phyloP scores from a whole-genome alignment of 2,888 invertebrate genomes.

The Conomelus anceps region DNA sequence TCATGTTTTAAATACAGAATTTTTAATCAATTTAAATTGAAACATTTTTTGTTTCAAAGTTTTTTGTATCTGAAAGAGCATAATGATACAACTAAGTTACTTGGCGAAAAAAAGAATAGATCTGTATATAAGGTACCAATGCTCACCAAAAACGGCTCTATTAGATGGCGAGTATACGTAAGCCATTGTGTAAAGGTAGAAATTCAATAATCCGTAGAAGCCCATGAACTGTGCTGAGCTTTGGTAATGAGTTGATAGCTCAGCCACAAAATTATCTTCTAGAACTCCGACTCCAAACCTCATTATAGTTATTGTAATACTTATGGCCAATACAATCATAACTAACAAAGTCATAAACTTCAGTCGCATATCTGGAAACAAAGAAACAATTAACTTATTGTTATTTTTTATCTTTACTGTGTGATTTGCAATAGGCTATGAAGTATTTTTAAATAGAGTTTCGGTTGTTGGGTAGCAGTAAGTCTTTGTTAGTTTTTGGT shows the following conservation, averaged over 20 bases:
- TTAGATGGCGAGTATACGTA: slow-evolving; percentile 87
- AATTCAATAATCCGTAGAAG: slow-evolving; percentile 87
- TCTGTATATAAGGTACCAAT: neutral
- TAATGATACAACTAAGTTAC: neutral
- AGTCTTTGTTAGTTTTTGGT: no score
- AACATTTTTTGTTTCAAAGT: no score
- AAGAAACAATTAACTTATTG: neutral
- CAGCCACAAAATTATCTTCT: slow-evolving; percentile 90
- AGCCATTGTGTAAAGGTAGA: slow-evolving; percentile 88
- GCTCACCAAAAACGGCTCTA: slow-evolving; percentile 73
- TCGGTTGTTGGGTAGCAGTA: no score
- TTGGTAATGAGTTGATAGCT: slow-evolving; percentile 77
- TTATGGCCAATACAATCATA: slow-evolving; percentile 58
- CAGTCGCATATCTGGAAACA: slow-evolving; percentile 69
- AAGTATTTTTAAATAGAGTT: no score
- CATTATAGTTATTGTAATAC: slow-evolving; percentile 51
- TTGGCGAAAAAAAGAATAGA: slow-evolving; percentile 6
- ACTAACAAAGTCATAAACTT: slow-evolving; percentile 85
- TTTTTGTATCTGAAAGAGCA: no score
- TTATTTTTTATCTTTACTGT: no score
- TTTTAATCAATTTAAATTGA: no score
- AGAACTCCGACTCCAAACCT: slow-evolving; percentile 84
- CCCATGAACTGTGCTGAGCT: slow-evolving; percentile 95
- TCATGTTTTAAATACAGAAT: no score
- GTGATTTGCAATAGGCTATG: no score